These are phyloP conservation scores for Aurelia sp. DNA, from an alignment of 30 jellyfish, hydroid and myxozoan species.

Conservation along the genomic window DNA sequence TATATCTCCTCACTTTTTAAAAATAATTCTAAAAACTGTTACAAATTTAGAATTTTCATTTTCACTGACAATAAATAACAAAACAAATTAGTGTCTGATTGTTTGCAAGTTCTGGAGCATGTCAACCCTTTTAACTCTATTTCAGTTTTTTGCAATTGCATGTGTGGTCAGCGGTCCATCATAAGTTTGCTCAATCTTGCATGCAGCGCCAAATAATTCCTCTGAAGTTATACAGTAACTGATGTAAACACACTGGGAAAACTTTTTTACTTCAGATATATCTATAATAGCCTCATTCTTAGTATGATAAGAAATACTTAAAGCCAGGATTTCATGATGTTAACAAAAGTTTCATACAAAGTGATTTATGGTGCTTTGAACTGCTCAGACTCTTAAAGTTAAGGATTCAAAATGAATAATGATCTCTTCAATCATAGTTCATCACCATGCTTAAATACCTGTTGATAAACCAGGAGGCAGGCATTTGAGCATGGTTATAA, in stretches of 20 bases:
- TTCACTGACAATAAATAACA: too few relatives aligned
- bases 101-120: too few relatives aligned
- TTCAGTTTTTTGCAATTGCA: too few relatives aligned
- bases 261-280: neutral
- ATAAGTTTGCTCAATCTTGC: neutral
- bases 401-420: constrained; percentile 1
- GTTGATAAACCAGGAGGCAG: constrained; percentile 15
- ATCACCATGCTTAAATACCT: constrained; percentile 2
- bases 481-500: constrained; percentile 3
- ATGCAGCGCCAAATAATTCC: neutral
- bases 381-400: constrained; percentile 12
- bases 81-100: too few relatives aligned
- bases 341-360: neutral
- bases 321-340: neutral
- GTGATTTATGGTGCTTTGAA: neutral
- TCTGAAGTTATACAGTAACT: neutral
- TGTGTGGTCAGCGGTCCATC: too few relatives aligned
- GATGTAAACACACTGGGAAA: too few relatives aligned
- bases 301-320: neutral
- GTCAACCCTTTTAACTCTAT: too few relatives aligned
- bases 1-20: too few relatives aligned
- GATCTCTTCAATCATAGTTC: neutral
- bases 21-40: too few relatives aligned
- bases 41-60: too few relatives aligned
- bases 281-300: neutral